Base-by-base conservation (phyloP, 2,797 vertebrate species). In the Okamejei kenojei region DNA sequence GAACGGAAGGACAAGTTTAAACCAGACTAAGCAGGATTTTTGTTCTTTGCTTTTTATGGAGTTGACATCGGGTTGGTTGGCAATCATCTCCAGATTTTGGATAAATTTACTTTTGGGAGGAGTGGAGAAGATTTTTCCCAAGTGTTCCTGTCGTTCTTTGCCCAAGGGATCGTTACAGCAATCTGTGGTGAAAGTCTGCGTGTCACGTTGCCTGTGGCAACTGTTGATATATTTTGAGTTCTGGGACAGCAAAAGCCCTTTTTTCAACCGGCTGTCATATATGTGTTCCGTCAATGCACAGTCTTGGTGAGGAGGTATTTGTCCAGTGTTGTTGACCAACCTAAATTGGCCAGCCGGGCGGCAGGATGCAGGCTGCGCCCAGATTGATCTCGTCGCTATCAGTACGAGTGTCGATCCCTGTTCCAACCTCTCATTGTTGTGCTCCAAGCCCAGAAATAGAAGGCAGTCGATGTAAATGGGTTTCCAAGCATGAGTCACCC, bases 151-250 rank as follows among this genome's bases (percentile, higher is more conserved):
- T 65, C 78, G 26, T 93, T 65, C 81, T 29, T 93, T 68, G 93
- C 94, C 76, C 93, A 93, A 93, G 94, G 94, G 94, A 95, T 95
- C 94, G 81, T 94, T 86, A 45, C 45, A 0, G 94, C 93, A 94
- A 93, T 92, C 90, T n/a, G 93, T 81, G 73, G 93, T 94, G 93
- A 95, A 95, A 94, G 94, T 94, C 94, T 84, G 68, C 21, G 45
- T 45, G 45, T 45, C 45, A 74, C 15, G 93, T 96, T 94, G 94
- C 94, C 94, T 94, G 95, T 96, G 95, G 96, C 94, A 95, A 96
- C 94, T 73, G 90, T 93, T 93, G 93, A 58, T 93, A 93, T 90
- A 93, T 93, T 94, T 93, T 93, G 19, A 76, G 32, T 32, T 58
- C 88, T 93, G 93, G 81, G 86, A 90, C 81, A 93, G 82, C 90